Evolutionary conservation across 2,888 invertebrate species (phyloP), one percentile per base, ranked within the genome.

Genomic region (Leptopilina syphax): DNA sequence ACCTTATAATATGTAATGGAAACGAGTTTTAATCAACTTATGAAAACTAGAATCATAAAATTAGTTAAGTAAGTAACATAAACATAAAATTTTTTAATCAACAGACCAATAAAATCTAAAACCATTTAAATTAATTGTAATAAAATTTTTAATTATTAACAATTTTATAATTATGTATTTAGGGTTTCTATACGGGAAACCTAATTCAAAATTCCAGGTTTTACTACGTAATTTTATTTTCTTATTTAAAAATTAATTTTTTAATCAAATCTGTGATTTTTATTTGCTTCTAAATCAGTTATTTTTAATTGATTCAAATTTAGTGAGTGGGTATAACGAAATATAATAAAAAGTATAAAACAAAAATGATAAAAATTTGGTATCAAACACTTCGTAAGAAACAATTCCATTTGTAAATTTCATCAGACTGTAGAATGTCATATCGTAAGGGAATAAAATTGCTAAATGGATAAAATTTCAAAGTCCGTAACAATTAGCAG

Each of bases 381-480:
- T 60, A 18, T 68, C 0, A 68, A 50, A 50, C 12, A 10, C 1
- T 68, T 18, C 4, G 18, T 18, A 68, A 34, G 34, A 24, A 24
- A 12, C 3, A 4, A 18, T 41, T 8, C 41, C 5, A 18, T n/a
- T 18, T 41, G 18, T n/a, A 70, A n/a, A 7, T 73, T 73, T 34
- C 73, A 57, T n/a, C 73, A 73, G n/a, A 34, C 34, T 13, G 34
- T 8, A 50, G 9, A 34, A 50, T 50, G 9, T 70, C 27, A 1
- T 9, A 57, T n/a, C 4, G 57, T 13, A 50, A 50, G 50, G 3
- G 50, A 54, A 57, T n/a, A 73, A 50, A 50, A 73, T 57, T 73
- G 73, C 73, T 57, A 73, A 73, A 50, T 57, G 27, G 34, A 54
- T 73, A 34, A 73, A 68, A 34, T 73, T 57, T 57, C 73, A 73